Evolutionary conservation across 2,113 vertebrate genomes (phyloP).

Genomic region (Pterophyllum scalare): DNA sequence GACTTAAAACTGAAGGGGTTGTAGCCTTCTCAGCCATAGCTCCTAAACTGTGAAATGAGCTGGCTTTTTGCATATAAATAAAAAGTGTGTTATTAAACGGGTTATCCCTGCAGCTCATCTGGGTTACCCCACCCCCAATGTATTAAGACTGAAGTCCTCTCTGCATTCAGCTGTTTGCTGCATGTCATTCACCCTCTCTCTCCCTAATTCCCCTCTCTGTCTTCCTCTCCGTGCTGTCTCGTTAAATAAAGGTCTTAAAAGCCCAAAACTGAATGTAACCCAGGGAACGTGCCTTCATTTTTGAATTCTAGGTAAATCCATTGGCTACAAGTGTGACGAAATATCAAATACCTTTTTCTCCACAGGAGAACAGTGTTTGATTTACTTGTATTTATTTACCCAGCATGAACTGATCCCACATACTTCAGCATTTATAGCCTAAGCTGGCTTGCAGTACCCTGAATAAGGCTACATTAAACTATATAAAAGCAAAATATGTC

Average conservation of each 20-base stretch:
- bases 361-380: not conserved
- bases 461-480: not conserved
- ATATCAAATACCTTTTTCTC: not conserved
- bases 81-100: not conserved
- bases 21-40: too few species aligned
- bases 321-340: not conserved
- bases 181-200: not conserved
- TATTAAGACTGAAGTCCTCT: not conserved
- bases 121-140: not conserved
- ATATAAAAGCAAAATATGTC: not conserved
- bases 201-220: constrained; percentile 3
- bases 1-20: too few species aligned
- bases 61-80: not conserved
- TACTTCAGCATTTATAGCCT: not conserved
- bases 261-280: not conserved
- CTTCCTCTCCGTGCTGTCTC: not conserved
- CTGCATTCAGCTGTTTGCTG: not conserved
- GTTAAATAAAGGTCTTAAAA: not conserved
- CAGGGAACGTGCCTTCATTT: not conserved
- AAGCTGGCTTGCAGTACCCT: not conserved
- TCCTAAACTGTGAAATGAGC: too few species aligned
- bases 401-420: not conserved
- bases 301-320: not conserved
- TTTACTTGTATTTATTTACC: not conserved
- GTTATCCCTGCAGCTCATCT: not conserved